phyloP scores from a whole-genome alignment of 1,140 invertebrate genomes.

The Eufriesea mexicana region DNA sequence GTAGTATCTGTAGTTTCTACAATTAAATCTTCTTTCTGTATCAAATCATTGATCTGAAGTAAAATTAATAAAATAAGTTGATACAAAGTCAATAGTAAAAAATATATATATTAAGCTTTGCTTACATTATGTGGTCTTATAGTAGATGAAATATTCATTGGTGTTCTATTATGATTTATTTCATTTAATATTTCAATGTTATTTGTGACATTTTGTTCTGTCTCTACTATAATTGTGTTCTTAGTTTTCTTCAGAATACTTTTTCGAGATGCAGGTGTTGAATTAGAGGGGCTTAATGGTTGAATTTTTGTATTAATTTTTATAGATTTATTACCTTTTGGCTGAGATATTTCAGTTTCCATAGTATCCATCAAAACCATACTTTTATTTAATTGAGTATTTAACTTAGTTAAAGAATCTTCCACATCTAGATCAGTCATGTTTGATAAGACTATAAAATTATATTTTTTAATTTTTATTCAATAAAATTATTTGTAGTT shows the following conservation, averaged over 20 bases:
- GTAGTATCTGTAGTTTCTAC: constrained; percentile 51
- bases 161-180: background rate
- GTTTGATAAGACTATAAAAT: background rate
- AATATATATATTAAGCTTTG: background rate
- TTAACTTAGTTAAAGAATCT: constrained; percentile 55
- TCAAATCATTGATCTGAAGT: constrained; percentile 67
- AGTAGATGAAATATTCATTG: background rate
- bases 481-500: background rate
- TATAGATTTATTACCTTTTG: constrained; percentile 50
- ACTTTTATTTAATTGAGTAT: constrained; percentile 61
- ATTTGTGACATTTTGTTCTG: background rate
- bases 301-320: constrained; percentile 51
- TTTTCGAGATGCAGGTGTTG: constrained; percentile 18
- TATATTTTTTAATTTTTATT: background rate
- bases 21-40: constrained; percentile 51
- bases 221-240: background rate
- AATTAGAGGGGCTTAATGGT: background rate
- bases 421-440: constrained; percentile 44
- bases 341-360: background rate
- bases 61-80: constrained; percentile 25
- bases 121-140: constrained; percentile 65
- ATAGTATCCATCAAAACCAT: constrained; percentile 58
- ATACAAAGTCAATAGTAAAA: background rate
- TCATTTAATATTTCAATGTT: background rate
- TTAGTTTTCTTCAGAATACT: constrained; percentile 54